These are phyloP conservation scores for Pammene fasciana DNA, from an alignment of 2,888 invertebrate genomes.

Conservation along the genomic window DNA sequence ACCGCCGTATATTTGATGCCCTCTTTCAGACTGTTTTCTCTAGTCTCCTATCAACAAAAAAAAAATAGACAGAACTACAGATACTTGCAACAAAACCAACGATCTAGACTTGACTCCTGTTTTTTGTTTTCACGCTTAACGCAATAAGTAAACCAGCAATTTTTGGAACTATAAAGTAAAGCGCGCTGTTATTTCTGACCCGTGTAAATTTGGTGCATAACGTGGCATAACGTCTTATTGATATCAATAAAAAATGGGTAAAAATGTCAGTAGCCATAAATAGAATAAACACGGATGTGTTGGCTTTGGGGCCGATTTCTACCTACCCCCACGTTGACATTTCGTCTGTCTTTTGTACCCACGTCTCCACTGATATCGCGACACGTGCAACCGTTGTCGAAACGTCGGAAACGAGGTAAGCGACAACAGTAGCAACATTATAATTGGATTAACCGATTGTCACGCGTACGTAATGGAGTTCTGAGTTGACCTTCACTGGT, in stretches of 20 bases:
- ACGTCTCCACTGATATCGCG: neutral
- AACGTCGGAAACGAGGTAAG: constrained; percentile 3
- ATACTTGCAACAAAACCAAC: no score
- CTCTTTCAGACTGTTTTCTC: no score
- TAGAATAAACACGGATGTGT: neutral
- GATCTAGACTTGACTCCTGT: no score
- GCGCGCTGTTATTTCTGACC: neutral
- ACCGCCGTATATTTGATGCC: no score
- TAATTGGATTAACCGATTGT: constrained; percentile 9
- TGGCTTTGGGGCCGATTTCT: neutral
- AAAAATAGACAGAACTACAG: no score
- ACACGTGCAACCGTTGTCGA: neutral
- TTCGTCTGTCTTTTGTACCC: constrained; percentile 5
- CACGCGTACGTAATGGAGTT: constrained; percentile 10
- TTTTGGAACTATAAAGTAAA: no score
- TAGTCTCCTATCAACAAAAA: no score
- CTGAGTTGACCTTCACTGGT: constrained; percentile 5
- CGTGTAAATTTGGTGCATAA: neutral
- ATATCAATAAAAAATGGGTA: neutral
- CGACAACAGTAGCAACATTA: neutral
- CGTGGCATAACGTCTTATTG: neutral
- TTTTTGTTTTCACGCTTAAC: no score
- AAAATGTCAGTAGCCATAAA: neutral
- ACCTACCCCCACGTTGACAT: constrained; percentile 1
- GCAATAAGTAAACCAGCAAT: no score